These are phyloP conservation scores for Homarus americanus DNA, from an alignment of 1,140 invertebrate species.

Conservation along the genomic window DNA sequence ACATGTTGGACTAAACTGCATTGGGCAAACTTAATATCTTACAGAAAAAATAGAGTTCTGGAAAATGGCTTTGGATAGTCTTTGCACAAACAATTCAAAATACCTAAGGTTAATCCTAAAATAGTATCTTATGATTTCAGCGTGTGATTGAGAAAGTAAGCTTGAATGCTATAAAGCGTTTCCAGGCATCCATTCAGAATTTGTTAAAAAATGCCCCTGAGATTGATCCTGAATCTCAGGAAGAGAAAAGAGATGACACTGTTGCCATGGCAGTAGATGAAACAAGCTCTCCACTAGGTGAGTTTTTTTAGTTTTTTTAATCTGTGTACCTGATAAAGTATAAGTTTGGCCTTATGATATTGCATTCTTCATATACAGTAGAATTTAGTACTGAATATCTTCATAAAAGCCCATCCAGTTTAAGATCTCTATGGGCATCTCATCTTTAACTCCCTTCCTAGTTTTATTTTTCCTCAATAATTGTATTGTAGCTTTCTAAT, in stretches of 20 bases:
- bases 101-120: neutral
- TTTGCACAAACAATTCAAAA: neutral
- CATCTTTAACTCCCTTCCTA: too few species aligned
- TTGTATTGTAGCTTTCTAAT: too few species aligned
- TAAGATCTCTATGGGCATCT: too few species aligned
- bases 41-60: too few species aligned
- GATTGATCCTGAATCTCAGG: neutral
- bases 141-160: neutral
- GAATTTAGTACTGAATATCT: neutral
- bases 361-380: too few species aligned
- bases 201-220: slow-evolving; percentile 59
- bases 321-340: too few species aligned
- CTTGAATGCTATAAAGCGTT: neutral
- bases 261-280: neutral
- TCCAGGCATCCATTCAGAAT: slow-evolving; percentile 1
- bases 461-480: too few species aligned
- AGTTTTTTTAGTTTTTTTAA: neutral
- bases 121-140: neutral
- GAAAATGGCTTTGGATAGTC: neutral
- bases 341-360: too few species aligned
- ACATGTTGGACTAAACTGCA: too few species aligned
- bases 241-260: neutral
- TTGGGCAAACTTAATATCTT: too few species aligned
- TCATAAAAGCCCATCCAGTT: too few species aligned
- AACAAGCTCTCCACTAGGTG: neutral